Percentiles rank a stretch among this genome's conserved stretches.
Evolutionary conservation across 2,113 vertebrate species (phyloP).

Genomic region (Megatriorchis doriae): DNA sequence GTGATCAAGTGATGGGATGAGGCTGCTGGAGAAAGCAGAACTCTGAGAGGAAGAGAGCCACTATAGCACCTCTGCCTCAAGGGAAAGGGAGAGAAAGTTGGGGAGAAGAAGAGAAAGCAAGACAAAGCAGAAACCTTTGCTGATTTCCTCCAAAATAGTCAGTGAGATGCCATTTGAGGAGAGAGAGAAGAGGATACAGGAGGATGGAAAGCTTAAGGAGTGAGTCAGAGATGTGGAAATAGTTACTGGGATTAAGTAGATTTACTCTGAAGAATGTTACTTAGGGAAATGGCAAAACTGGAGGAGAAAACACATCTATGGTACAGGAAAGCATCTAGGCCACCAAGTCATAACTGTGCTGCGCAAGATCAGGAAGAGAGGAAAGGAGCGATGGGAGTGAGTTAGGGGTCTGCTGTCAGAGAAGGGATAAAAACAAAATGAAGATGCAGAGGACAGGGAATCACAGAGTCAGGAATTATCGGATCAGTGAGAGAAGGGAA

Average conservation of each 20-base stretch:
- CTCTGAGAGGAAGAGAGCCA: not conserved
- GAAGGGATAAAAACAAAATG: not conserved
- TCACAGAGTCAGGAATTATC: not conserved
- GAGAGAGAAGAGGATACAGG: not conserved
- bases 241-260: not conserved
- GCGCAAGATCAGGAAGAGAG: not conserved
- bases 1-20: not conserved
- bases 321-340: not conserved
- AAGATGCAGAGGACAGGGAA: not conserved
- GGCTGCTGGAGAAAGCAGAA: not conserved
- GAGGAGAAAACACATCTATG: not conserved
- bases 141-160: not conserved
- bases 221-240: not conserved
- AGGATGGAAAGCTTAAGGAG: not conserved
- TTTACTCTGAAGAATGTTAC: not conserved
- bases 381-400: not conserved
- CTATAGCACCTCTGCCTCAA: not conserved
- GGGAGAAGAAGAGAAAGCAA: not conserved
- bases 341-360: not conserved
- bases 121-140: not conserved
- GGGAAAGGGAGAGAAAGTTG: not conserved
- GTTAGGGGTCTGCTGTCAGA: not conserved
- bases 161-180: not conserved
- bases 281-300: not conserved
- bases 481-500: not conserved